These are phyloP conservation scores for Eidolon dupreanum DNA, from an alignment of 2,797 vertebrate genomes.

Conservation along the genomic window DNA sequence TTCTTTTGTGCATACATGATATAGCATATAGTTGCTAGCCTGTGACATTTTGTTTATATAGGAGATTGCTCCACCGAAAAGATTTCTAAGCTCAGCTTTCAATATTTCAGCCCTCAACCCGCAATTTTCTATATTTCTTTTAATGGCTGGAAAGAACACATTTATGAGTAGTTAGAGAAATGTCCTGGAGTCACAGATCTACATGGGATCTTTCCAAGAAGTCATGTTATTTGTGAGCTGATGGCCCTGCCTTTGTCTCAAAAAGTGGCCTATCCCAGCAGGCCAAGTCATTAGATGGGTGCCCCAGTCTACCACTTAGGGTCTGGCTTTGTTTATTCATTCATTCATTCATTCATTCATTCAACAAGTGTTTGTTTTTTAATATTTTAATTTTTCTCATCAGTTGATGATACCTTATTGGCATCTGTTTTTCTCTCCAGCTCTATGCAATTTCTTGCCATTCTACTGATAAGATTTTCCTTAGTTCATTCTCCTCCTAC, in stretches of 20 bases:
- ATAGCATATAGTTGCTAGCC: background rate
- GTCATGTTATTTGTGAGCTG: background rate
- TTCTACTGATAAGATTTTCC: background rate
- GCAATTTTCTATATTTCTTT: background rate
- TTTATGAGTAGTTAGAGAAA: background rate
- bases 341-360: background rate
- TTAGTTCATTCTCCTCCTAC: background rate
- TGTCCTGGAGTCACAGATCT: background rate
- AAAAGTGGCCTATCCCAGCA: background rate
- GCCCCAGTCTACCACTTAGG: background rate
- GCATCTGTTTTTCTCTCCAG: background rate
- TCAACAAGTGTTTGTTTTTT: background rate
- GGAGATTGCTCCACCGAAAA: background rate
- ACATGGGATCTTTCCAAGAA: background rate
- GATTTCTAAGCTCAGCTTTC: background rate
- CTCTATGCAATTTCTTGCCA: background rate
- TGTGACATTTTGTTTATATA: background rate
- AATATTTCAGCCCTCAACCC: background rate
- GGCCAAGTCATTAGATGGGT: background rate
- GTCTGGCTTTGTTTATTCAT: background rate
- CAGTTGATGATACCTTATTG: background rate
- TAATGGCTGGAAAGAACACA: background rate
- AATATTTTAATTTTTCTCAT: background rate
- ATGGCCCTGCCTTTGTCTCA: background rate
- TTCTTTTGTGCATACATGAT: fast-evolving